These are phyloP conservation scores for Rhingia campestris DNA, from an alignment of 2,888 invertebrate genomes.

Conservation along the genomic window DNA sequence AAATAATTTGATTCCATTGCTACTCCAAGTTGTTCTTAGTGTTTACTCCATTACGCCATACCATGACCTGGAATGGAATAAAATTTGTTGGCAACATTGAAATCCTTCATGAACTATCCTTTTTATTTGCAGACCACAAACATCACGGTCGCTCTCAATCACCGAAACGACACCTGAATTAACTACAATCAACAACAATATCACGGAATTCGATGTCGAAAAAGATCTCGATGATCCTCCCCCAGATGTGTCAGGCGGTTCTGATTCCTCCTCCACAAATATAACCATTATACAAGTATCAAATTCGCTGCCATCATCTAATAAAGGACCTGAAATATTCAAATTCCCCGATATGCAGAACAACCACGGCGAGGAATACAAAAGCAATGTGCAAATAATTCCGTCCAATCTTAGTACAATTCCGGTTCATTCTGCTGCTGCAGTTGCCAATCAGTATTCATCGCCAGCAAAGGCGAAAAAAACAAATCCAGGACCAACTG, in stretches of 20 bases:
- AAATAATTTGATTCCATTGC: too few relatives aligned
- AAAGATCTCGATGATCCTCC: slow-evolving; percentile 64
- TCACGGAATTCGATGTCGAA: slow-evolving; percentile 76
- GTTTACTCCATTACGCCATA: neutral
- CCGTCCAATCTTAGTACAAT: slow-evolving; percentile 82
- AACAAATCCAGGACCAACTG: slow-evolving; percentile 56
- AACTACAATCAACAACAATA: slow-evolving; percentile 74
- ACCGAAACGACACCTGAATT: slow-evolving; percentile 72
- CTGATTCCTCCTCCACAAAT: slow-evolving; percentile 80
- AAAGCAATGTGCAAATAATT: slow-evolving; percentile 83
- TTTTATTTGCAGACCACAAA: slow-evolving; percentile 78
- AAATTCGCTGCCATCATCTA: slow-evolving; percentile 79
- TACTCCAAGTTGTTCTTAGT: too few relatives aligned
- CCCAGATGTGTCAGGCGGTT: slow-evolving; percentile 15
- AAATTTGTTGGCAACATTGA: neutral
- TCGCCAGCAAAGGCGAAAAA: slow-evolving; percentile 78
- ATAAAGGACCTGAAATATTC: slow-evolving; percentile 79
- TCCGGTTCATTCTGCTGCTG: slow-evolving; percentile 77
- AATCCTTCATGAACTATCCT: slow-evolving; percentile 1
- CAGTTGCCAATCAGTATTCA: slow-evolving; percentile 78
- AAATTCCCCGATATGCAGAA: slow-evolving; percentile 79
- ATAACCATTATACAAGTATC: slow-evolving; percentile 86
- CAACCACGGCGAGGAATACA: slow-evolving; percentile 79
- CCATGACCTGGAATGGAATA: neutral
- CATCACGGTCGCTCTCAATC: slow-evolving; percentile 80